These are phyloP conservation scores for Campaea margaritaria DNA, from an alignment of 2,888 invertebrate species.

Conservation along the genomic window DNA sequence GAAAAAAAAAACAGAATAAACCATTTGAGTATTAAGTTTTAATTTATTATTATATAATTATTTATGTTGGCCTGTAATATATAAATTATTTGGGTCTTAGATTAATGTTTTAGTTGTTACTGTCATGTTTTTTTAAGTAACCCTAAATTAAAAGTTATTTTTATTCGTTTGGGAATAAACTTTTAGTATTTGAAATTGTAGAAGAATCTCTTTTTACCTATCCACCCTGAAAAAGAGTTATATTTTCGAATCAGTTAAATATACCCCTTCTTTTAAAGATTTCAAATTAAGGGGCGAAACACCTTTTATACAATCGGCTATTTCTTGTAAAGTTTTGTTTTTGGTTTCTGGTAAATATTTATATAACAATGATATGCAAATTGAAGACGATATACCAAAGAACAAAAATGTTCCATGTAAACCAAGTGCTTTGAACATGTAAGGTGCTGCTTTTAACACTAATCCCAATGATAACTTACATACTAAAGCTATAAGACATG, in stretches of 20 bases:
- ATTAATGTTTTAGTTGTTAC: too few relatives aligned
- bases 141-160: too few relatives aligned
- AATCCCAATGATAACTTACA: conserved; percentile 28
- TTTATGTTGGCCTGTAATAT: too few relatives aligned
- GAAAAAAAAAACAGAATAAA: too few relatives aligned
- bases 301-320: conserved; percentile 25
- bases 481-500: conserved; percentile 34
- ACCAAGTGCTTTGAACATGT: conserved; percentile 44
- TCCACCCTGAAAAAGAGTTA: too few relatives aligned
- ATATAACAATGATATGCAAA: conserved; percentile 40
- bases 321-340: conserved; percentile 58
- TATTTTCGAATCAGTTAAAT: neutral
- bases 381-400: conserved; percentile 42
- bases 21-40: too few relatives aligned
- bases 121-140: too few relatives aligned
- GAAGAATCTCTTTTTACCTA: neutral
- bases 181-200: neutral
- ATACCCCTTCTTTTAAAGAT: neutral
- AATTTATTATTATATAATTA: too few relatives aligned
- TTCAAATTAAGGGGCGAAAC: neutral
- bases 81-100: too few relatives aligned
- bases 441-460: conserved; percentile 49
- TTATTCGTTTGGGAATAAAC: too few relatives aligned
- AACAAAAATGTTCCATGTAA: conserved; percentile 50
- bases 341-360: conserved; percentile 61